phyloP scores from a whole-genome alignment of 2,797 vertebrate species.

The Clangula hyemalis region DNA sequence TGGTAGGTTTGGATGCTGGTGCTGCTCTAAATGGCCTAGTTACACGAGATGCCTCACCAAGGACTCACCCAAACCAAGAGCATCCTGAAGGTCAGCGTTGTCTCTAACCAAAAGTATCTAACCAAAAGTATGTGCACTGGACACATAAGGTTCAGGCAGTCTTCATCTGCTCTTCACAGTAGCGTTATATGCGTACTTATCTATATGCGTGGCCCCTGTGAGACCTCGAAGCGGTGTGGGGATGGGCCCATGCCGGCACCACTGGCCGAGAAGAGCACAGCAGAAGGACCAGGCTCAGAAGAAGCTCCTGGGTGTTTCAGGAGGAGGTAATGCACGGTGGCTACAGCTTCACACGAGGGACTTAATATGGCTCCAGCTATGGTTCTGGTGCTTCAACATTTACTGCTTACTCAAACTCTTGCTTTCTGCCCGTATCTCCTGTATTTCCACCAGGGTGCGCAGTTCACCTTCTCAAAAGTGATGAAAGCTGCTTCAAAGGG shows the following conservation, averaged over 20 bases:
- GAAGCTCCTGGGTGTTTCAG: fast-evolving
- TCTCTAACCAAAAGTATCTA: neutral
- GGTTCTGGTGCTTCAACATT: fast-evolving
- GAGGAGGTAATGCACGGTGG: fast-evolving
- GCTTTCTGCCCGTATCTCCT: neutral
- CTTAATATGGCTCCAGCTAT: fast-evolving
- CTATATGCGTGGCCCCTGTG: no score
- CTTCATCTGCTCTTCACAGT: neutral
- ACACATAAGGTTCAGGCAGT: fast-evolving
- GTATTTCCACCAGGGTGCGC: slow-evolving; percentile 51
- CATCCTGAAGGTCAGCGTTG: fast-evolving
- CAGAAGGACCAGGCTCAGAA: fast-evolving
- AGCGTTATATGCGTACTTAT: neutral
- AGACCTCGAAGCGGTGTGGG: neutral
- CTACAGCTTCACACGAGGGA: fast-evolving
- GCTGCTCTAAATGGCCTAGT: neutral
- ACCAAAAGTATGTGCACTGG: neutral
- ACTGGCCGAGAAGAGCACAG: neutral
- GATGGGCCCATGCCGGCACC: no score
- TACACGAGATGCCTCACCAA: neutral
- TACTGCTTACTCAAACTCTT: fast-evolving
- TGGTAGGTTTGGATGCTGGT: no score
- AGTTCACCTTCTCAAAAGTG: neutral
- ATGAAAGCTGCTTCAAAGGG: neutral
- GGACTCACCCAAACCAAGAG: fast-evolving